These are phyloP conservation scores for Calliopum simillimum DNA, from an alignment of 2,888 invertebrate genomes.

Conservation along the genomic window DNA sequence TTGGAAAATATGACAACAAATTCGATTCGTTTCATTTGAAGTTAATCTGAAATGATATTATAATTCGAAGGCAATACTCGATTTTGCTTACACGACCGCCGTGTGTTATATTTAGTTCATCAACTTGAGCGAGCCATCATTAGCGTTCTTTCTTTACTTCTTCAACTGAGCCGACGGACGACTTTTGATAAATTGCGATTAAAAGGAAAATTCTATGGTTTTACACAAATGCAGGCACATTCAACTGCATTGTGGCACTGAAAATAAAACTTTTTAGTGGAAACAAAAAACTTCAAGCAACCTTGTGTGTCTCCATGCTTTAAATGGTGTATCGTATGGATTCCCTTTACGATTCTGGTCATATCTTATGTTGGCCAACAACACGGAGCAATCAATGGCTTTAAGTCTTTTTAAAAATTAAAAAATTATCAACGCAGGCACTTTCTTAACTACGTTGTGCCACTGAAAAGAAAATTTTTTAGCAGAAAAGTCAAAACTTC, in stretches of 20 bases:
- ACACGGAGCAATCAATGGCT: constrained; percentile 23
- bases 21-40: no score
- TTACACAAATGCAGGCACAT: constrained; percentile 15
- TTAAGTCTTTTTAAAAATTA: neutral
- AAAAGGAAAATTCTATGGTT: constrained; percentile 9
- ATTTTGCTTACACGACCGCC: constrained; percentile 1
- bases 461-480: constrained; percentile 5
- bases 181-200: neutral
- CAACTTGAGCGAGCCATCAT: neutral
- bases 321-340: constrained; percentile 55
- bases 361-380: neutral
- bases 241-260: constrained; percentile 15
- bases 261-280: constrained; percentile 12
- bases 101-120: neutral
- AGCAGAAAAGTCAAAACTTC: neutral
- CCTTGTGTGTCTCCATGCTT: constrained; percentile 10
- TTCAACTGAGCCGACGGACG: neutral
- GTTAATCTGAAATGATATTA: no score
- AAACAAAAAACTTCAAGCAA: constrained; percentile 4
- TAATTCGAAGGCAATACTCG: constrained; percentile 16
- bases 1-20: no score
- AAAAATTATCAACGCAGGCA: neutral
- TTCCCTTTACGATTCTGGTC: constrained; percentile 56
- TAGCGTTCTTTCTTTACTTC: neutral
- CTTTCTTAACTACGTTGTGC: neutral